Evolutionary conservation across 2,113 vertebrate species (phyloP).

Genomic region (Echinops telfairi): DNA sequence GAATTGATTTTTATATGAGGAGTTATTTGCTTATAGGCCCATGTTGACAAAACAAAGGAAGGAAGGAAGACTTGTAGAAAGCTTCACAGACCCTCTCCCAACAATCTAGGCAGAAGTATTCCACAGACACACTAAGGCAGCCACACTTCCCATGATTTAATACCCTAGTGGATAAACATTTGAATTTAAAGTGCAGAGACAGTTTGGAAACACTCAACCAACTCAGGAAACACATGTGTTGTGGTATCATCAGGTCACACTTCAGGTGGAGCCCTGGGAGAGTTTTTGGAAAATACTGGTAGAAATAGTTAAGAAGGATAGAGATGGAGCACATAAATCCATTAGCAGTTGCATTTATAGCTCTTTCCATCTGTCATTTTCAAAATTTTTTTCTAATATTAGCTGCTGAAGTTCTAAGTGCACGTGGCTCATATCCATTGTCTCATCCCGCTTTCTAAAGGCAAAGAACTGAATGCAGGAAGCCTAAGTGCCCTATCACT

Average conservation of each 20-base stretch:
- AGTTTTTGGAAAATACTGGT: conserved; percentile 77
- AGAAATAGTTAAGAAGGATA: conserved; percentile 70
- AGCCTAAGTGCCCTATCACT: background rate
- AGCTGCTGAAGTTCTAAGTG: conserved; percentile 67
- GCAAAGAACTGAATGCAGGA: conserved; percentile 48
- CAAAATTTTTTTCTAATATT: conserved; percentile 80
- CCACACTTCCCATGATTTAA: conserved; percentile 77
- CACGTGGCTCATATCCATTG: conserved; percentile 51
- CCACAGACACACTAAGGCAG: conserved; percentile 21
- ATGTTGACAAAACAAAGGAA: background rate
- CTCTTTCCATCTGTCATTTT: conserved; percentile 69
- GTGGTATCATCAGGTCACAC: conserved; percentile 65
- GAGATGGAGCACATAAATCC: conserved; percentile 60
- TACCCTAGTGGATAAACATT: conserved; percentile 62
- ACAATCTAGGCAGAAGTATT: conserved; percentile 32
- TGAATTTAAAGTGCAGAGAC: conserved; percentile 62
- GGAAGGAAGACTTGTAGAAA: conserved; percentile 60
- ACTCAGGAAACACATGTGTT: conserved; percentile 82
- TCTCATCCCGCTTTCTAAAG: conserved; percentile 47
- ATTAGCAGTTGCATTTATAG: conserved; percentile 77
- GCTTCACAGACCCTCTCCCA: conserved; percentile 51
- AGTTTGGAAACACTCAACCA: conserved; percentile 70
- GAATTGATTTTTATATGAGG: background rate
- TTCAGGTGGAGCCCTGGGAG: conserved; percentile 75
- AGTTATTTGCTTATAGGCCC: conserved; percentile 35